Conservation (phyloP, 2,888 invertebrate genomes). For the Limenitis camilla region DNA sequence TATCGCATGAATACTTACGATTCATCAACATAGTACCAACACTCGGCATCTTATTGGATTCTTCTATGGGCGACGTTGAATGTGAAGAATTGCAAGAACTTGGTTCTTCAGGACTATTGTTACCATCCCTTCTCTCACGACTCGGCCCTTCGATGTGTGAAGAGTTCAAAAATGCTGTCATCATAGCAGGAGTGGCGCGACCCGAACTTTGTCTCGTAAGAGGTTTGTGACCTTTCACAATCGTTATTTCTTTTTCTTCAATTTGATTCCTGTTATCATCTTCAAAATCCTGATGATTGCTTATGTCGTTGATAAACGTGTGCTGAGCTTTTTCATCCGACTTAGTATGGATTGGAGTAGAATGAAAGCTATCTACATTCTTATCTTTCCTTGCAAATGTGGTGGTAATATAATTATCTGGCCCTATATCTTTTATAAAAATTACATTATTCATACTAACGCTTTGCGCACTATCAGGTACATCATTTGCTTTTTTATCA, state of each 20-base stretch:
- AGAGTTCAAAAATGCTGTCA: constrained; percentile 66
- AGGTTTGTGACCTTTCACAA: constrained; percentile 79
- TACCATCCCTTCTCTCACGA: constrained; percentile 39
- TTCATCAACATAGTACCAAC: constrained; percentile 64
- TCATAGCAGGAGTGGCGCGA: constrained; percentile 69
- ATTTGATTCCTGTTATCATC: constrained; percentile 69
- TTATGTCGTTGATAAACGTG: constrained; percentile 65
- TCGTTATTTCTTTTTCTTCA: constrained; percentile 65
- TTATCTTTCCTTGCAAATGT: constrained; percentile 71
- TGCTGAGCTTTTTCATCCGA: constrained; percentile 69
- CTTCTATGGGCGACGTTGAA: constrained; percentile 60
- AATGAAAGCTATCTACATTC: constrained; percentile 44
- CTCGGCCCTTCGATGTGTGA: constrained; percentile 52
- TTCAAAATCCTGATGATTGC: constrained; percentile 65
- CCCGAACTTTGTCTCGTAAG: constrained; percentile 79
- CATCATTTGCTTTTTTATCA: constrained; percentile 58
- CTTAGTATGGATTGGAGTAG: constrained; percentile 58
- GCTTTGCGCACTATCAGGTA: constrained; percentile 57
- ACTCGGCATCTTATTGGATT: constrained; percentile 44
- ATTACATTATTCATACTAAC: constrained; percentile 73
- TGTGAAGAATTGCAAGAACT: constrained; percentile 64
- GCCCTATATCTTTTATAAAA: constrained; percentile 79
- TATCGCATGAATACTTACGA: constrained; percentile 61
- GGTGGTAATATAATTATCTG: constrained; percentile 83
- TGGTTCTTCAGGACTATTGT: constrained; percentile 52